These are phyloP conservation scores for Cinara cedri DNA, from an alignment of 2,888 invertebrate genomes.

Conservation along the genomic window DNA sequence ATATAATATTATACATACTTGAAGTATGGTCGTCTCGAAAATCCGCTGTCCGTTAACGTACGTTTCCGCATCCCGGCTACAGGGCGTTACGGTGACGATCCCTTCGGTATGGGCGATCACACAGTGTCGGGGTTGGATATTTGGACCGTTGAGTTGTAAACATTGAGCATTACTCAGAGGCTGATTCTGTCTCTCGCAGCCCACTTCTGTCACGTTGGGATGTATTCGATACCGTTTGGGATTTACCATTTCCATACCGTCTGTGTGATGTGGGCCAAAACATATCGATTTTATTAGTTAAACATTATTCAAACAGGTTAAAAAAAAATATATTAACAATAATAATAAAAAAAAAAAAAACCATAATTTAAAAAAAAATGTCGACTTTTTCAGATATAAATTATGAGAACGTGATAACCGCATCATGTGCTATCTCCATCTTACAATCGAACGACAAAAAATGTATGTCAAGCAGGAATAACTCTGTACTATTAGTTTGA, in stretches of 20 bases:
- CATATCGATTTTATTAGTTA: too few relatives aligned
- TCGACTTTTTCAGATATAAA: too few relatives aligned
- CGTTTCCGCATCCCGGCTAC: conserved; percentile 90
- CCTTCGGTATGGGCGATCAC: conserved; percentile 90
- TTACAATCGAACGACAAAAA: too few relatives aligned
- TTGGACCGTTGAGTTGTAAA: conserved; percentile 84
- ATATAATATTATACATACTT: conserved; percentile 71
- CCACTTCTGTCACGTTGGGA: conserved; percentile 73
- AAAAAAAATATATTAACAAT: too few relatives aligned
- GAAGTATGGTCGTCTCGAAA: conserved; percentile 88
- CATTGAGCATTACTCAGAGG: conserved; percentile 63
- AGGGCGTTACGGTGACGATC: conserved; percentile 91
- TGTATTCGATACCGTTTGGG: conserved; percentile 67
- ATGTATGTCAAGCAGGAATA: too few relatives aligned
- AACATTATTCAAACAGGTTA: too few relatives aligned
- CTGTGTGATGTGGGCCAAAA: conserved; percentile 61
- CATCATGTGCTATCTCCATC: too few relatives aligned
- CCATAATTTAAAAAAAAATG: too few relatives aligned
- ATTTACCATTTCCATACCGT: conserved; percentile 66
- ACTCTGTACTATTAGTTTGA: too few relatives aligned
- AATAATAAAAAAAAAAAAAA: too few relatives aligned
- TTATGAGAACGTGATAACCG: too few relatives aligned
- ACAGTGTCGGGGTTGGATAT: conserved; percentile 93
- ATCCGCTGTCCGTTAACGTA: conserved; percentile 93
- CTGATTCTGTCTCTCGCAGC: conserved; percentile 74